phyloP scores from a whole-genome alignment of 2,797 vertebrate species.

The Sebastes baramenuke region DNA sequence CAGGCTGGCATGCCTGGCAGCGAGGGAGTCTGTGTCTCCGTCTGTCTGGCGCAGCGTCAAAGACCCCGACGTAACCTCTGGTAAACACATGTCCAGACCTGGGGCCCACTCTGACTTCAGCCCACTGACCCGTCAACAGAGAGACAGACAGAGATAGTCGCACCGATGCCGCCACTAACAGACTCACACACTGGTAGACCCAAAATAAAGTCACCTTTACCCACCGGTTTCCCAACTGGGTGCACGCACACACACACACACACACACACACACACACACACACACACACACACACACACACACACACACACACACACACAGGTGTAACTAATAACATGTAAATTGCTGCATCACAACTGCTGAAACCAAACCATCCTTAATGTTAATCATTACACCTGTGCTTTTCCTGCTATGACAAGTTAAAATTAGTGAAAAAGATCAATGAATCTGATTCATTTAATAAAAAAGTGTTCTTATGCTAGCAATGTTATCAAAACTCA shows the following conservation, averaged over 20 bases:
- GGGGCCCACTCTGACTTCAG: background rate
- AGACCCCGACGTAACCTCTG: constrained; percentile 13
- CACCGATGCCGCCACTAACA: background rate
- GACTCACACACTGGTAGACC: background rate
- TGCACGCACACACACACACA: background rate
- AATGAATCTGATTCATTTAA: background rate
- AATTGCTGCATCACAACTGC: background rate
- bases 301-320: background rate
- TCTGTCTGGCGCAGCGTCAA: constrained; percentile 19
- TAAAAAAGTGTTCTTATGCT: background rate
- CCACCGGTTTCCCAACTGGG: background rate
- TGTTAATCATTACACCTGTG: background rate
- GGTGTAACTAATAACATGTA: background rate
- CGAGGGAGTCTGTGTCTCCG: background rate
- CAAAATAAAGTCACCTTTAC: background rate
- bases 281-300: background rate
- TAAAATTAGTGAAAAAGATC: background rate
- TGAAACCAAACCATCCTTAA: background rate
- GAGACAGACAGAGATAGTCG: background rate
- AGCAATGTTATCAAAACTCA: background rate
- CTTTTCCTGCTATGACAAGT: background rate
- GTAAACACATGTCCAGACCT: constrained; percentile 23
- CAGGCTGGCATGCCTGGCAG: background rate
- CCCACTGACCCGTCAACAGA: background rate
- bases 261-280: background rate